These are phyloP conservation scores for Omphaloscelis lunosa DNA, from an alignment of 2,888 invertebrate species.

Conservation along the genomic window DNA sequence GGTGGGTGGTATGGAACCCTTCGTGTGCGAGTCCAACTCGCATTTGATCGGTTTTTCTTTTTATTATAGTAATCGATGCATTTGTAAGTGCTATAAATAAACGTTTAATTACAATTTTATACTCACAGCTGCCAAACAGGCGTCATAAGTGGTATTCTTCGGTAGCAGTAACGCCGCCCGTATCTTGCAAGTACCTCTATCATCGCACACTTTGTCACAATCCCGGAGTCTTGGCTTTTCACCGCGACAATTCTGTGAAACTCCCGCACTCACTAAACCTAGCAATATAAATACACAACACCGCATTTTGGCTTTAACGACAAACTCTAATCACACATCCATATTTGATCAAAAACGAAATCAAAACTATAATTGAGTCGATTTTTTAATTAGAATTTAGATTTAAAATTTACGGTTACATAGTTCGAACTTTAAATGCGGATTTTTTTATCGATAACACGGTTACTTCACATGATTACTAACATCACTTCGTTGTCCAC, in stretches of 20 bases:
- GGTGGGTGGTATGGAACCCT: too few relatives aligned
- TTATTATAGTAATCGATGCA: not conserved
- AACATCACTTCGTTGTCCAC: slow-evolving; percentile 43
- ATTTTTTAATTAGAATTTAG: slow-evolving; percentile 13
- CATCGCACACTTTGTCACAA: slow-evolving; percentile 89
- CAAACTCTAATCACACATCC: slow-evolving; percentile 17
- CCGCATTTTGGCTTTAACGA: slow-evolving; percentile 75
- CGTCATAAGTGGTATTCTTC: slow-evolving; percentile 88
- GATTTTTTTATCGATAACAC: slow-evolving; percentile 42
- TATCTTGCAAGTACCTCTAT: slow-evolving; percentile 90
- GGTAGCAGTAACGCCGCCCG: slow-evolving; percentile 93
- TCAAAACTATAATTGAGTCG: not conserved
- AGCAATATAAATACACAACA: slow-evolving; percentile 71
- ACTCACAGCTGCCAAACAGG: slow-evolving; percentile 89
- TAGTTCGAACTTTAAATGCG: slow-evolving; percentile 23
- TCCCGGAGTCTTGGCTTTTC: slow-evolving; percentile 79
- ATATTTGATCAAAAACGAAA: slow-evolving; percentile 24
- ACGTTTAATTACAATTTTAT: slow-evolving; percentile 7
- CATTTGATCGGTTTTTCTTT: not conserved
- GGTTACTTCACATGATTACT: slow-evolving; percentile 36
- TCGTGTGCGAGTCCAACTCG: too few relatives aligned
- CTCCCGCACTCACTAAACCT: slow-evolving; percentile 71
- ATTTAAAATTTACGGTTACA: slow-evolving; percentile 38
- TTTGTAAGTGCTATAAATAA: not conserved
- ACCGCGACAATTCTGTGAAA: slow-evolving; percentile 79